Base-by-base conservation (phyloP, 2,113 vertebrate genomes). In the Syngnathus floridae region DNA sequence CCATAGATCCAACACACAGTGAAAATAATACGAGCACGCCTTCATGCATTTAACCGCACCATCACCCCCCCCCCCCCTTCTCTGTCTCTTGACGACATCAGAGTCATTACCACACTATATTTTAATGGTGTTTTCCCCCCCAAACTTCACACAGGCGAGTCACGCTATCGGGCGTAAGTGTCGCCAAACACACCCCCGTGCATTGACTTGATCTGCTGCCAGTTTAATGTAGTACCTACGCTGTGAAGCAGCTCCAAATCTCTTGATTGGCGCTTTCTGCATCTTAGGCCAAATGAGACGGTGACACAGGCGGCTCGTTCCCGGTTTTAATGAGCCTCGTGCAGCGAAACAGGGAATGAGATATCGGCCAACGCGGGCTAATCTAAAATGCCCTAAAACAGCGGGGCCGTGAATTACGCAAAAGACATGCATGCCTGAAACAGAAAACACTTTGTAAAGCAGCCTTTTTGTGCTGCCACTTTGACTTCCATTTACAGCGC, bases 251-350 rank as follows among this genome's bases (percentile, higher is more conserved):
- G 74, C 82, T 85, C 84, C 81, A 86, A 82, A 84, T 83, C 64
- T 72, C 76, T 78, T 82, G 75, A 84, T 86, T 86, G 82, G 81
- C 69, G 69, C 78, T 86, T 87, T 88, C 86, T 92, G 86, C 92
- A 89, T 85, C 86, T 87, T 88, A 86, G 90, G 89, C 90, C 92
- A 56, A 91, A 91, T 92, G 89, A 89, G 90, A 92, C 89, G 84
- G 81, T 86, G 90, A 83, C 92, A 90, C 92, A 92, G 92, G 81
- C 90, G 88, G 84, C 89, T 92, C 90, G 76, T 92, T 93, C 89
- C 87, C 89, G 89, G 89, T 91, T 93, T 94, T 93, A 96, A 93
- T 93, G 93, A 92, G 88, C 82, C 61, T 62, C 88, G 87, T 90
- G 91, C 91, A 92, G 92, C 90, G 91, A 92, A 3, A 78, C 80